Evolutionary conservation across 1,140 invertebrate genomes (phyloP).

Genomic region (Melanaphis sacchari): DNA sequence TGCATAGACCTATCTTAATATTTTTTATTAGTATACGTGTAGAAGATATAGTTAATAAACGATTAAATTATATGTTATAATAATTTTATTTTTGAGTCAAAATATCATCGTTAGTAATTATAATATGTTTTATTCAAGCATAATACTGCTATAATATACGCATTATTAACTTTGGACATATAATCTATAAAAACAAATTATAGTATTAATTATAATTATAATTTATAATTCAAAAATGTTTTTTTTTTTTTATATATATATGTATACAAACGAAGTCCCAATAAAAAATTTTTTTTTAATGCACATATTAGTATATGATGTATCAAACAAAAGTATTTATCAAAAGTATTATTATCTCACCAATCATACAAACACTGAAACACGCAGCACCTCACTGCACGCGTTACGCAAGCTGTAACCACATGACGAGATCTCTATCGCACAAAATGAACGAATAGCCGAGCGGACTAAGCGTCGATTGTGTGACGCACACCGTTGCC

Average conservation of each 20-base stretch:
- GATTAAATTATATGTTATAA: neutral
- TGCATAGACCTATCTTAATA: neutral
- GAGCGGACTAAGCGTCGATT: no score
- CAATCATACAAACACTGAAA: neutral
- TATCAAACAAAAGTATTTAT: neutral
- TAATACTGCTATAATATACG: neutral
- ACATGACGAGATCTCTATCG: neutral
- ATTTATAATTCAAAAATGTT: no score
- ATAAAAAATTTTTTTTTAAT: neutral
- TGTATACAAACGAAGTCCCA: neutral
- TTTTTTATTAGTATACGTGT: neutral
- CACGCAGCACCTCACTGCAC: neutral
- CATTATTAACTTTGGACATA: neutral
- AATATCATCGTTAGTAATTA: neutral
- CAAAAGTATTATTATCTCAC: neutral
- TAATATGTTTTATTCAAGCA: neutral
- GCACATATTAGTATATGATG: no score
- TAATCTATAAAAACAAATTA: no score
- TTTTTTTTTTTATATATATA: no score
- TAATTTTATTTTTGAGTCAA: neutral
- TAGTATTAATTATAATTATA: no score
- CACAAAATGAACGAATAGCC: neutral
- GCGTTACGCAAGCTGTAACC: neutral
- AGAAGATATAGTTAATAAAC: neutral
- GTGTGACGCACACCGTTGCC: no score